Evolutionary conservation across 2,888 invertebrate genomes (phyloP), one percentile per base, ranked within the genome.

Genomic region (Theretra japonica): DNA sequence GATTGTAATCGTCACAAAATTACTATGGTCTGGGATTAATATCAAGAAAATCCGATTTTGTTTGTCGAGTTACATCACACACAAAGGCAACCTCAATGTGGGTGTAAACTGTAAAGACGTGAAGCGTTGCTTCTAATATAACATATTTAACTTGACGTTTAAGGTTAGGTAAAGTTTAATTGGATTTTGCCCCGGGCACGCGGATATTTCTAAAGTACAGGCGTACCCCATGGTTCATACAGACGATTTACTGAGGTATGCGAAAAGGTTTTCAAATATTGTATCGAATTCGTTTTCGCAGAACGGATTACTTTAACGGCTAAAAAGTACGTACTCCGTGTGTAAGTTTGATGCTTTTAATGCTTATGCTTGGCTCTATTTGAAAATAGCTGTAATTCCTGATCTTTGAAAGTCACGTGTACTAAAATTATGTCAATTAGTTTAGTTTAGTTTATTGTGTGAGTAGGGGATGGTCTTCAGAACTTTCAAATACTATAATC

Each of bases 151-250:
- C 23, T 65, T 48, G 23, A 48, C 5, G 23, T 17, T 48, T 41
- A 48, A 65, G 65, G 48, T 65, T 48, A 25, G 21, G 48, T 65
- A 65, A 48, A 65, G 65, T 65, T 65, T 65, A 65, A 65, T 65
- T 65, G 48, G 65, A 48, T 48, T 48, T 48, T 6, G 48, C 65
- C 23, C 23, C 48, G 2, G 48, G 17, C 41, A 23, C 15, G 15
- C 23, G 65, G n/a, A 30, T 56, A 69, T 69, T 53, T 23, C 33
- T n/a, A 25, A 15, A 56, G 50, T 69, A 56, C 56, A 33, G 8
- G 11, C 30, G 30, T 56, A 56, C 30, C n/a, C 28, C 21, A 33
- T 25, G 53, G 53, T 53, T 53, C 53, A 4, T 6, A 53, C 5
- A n/a, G n/a, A 19, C 53, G n/a, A 53, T 53, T 53, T 53, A 19